Conservation (phyloP, 2,797 vertebrate genomes). For the Tokudaia tokunoshimensis region DNA sequence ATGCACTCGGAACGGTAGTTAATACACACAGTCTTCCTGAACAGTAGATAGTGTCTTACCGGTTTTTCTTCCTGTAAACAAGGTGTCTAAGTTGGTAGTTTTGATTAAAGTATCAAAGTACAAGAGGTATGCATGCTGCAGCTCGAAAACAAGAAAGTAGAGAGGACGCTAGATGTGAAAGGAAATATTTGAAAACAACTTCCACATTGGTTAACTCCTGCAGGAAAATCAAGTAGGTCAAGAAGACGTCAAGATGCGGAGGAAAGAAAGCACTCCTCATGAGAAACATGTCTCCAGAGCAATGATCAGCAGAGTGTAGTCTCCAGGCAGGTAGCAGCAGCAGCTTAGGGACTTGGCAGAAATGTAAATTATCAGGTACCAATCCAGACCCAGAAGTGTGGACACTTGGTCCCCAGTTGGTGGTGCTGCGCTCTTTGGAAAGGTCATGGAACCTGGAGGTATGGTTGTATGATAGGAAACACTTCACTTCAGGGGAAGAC, state of each 20-base stretch:
- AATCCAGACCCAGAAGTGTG: not conserved
- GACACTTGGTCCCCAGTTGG: not conserved
- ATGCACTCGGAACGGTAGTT: not conserved
- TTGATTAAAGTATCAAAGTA: slow-evolving; percentile 1
- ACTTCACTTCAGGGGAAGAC: not conserved
- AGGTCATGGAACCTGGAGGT: not conserved
- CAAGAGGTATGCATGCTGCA: not conserved
- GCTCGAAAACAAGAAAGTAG: not conserved
- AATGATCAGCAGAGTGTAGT: not conserved
- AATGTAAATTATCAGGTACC: not conserved
- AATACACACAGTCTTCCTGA: not conserved
- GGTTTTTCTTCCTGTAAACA: not conserved
- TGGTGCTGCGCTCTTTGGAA: not conserved
- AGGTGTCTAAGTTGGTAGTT: slow-evolving; percentile 22
- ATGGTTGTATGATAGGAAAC: no score
- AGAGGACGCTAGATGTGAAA: slow-evolving; percentile 3
- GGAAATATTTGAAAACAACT: slow-evolving; percentile 1
- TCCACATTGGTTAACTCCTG: not conserved
- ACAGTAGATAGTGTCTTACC: not conserved
- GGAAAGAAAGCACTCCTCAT: not conserved
- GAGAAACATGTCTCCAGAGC: not conserved
- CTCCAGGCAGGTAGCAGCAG: not conserved
- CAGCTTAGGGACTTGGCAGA: not conserved
- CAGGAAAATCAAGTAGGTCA: not conserved
- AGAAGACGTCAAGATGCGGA: not conserved